phyloP scores from a whole-genome alignment of 1,140 invertebrate genomes.

The Bombus turneri region DNA sequence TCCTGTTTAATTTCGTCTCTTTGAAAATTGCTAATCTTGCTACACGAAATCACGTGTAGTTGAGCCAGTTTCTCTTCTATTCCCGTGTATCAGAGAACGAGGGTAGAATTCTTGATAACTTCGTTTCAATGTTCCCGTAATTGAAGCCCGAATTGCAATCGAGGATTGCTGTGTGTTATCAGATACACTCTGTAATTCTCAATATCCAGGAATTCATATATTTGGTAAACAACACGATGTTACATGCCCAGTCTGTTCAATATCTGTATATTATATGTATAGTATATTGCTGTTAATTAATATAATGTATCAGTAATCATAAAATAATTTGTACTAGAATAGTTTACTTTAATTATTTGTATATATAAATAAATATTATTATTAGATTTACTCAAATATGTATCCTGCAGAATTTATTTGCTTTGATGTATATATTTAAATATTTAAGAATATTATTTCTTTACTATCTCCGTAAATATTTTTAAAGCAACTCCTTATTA shows the following conservation, averaged over 20 bases:
- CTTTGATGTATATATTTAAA: no score
- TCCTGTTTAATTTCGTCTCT: constrained; percentile 28
- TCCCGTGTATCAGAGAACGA: not conserved
- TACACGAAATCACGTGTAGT: not conserved
- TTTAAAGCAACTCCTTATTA: no score
- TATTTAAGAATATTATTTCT: no score
- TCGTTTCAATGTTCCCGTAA: not conserved
- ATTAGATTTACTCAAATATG: not conserved
- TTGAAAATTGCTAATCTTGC: constrained; percentile 1
- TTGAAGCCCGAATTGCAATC: constrained; percentile 4
- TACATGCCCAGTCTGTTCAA: not conserved
- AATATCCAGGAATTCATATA: not conserved
- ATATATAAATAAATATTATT: not conserved
- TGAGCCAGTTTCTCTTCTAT: constrained; percentile 2
- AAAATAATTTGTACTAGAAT: not conserved
- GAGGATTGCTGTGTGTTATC: not conserved
- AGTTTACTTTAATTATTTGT: not conserved
- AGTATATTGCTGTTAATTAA: not conserved
- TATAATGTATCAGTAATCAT: not conserved
- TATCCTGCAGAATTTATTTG: no score
- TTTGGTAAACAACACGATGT: not conserved
- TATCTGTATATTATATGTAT: not conserved
- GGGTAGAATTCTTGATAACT: constrained; percentile 30
- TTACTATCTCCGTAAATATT: no score
- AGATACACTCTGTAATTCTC: not conserved